phyloP scores from a whole-genome alignment of 2,797 vertebrate genomes.

The Takifugu ocellatus region DNA sequence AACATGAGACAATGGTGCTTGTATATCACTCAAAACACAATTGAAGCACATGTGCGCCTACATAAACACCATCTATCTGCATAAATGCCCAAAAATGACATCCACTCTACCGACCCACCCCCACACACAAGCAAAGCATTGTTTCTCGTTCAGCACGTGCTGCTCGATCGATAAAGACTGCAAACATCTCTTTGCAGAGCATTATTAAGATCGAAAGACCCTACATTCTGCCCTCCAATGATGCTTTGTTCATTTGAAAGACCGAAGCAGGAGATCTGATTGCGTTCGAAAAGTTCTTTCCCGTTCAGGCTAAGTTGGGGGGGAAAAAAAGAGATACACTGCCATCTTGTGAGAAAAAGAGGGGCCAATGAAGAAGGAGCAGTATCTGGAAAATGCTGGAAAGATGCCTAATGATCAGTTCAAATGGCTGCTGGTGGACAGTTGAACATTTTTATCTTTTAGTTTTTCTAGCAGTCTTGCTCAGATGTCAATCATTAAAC shows the following conservation, averaged over 20 bases:
- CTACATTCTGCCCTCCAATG: conserved; percentile 50
- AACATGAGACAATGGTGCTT: conserved; percentile 54
- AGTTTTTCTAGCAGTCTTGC: conserved; percentile 15
- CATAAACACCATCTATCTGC: conserved; percentile 22
- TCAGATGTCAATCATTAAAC: conserved; percentile 13
- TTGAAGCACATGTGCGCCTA: conserved; percentile 44
- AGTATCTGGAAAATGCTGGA: conserved; percentile 27
- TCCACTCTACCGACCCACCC: conserved; percentile 9
- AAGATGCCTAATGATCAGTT: conserved; percentile 34
- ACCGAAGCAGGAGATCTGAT: conserved; percentile 46
- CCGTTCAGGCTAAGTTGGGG: conserved; percentile 5
- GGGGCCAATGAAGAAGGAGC: conserved; percentile 29
- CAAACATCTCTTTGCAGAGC: conserved; percentile 42
- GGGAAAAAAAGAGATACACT: conserved; percentile 70
- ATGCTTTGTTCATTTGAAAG: conserved; percentile 53
- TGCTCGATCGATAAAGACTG: conserved; percentile 51
- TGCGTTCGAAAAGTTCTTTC: conserved; percentile 27
- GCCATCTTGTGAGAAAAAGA: conserved; percentile 77
- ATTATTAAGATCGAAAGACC: conserved; percentile 58
- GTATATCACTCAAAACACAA: conserved; percentile 51
- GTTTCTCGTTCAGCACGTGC: conserved; percentile 44
- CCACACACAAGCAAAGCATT: conserved; percentile 34
- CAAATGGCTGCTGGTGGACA: conserved; percentile 36
- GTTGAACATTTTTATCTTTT: conserved; percentile 38
- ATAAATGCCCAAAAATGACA: conserved; percentile 7